Base-by-base conservation (phyloP, 1,140 invertebrate genomes). In the Drosophila obscura region DNA sequence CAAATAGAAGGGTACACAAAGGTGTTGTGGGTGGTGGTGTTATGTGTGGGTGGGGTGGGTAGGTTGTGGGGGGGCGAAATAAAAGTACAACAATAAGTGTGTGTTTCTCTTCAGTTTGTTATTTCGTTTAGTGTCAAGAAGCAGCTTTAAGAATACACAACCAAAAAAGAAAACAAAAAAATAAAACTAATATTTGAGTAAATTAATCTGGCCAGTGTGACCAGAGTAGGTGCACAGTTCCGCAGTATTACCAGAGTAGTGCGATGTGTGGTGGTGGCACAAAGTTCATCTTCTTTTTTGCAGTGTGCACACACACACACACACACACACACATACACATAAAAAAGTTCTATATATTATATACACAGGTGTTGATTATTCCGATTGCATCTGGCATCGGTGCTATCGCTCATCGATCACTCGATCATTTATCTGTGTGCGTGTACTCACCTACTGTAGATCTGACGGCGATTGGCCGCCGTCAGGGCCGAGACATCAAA, bases 401-500 rank as follows among this genome's bases (percentile, higher is more conserved):
- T 28, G 2, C 15, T 57, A 51, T 41, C 52, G 28, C 56, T 9
- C 13, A 19, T 57, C 56, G 31, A 16, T 28, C 22, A 24, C 22
- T 24, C 22, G 4, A 24, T n/a, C 15, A 53, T 6, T 53, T 28
- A 31, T 64, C n/a, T 19, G 19, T 19, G 19, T 19, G 19, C 19
- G 61, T 35, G 51, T 88, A 91, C 90, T 90, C 74, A 91, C 90
- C 90, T 83, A 88, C 90, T 91, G 46, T 90, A 92, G 58, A 92
- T 77, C 76, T 91, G 84, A 59, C 94, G 88, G 75, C 93, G 94
- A 75, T 93, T 94, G 0, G 95, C 95, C 0, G 94, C 94, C 5
- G 94, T 93, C 58, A 96, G 93, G 4, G 94, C 93, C 45, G 94
- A 93, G 19, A 94, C 93, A 80, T 96, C 94, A 41, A 96, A 93